Percentiles rank a stretch among this genome's conserved stretches.
These are phyloP conservation scores for Cirrhinus molitorella DNA, from an alignment of 2,797 vertebrate species.

Conservation along the genomic window DNA sequence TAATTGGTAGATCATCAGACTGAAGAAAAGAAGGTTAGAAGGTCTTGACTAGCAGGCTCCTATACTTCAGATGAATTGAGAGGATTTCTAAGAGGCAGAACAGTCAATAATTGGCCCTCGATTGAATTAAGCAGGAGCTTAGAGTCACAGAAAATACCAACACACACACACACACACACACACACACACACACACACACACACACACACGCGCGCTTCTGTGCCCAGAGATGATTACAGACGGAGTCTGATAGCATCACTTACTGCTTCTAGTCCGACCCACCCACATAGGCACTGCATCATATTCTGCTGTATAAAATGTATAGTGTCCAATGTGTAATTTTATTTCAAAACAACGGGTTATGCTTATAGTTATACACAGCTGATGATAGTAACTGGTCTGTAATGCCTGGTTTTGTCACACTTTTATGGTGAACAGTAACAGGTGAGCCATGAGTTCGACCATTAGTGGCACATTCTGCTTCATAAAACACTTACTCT, in stretches of 20 bases:
- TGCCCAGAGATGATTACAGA: constrained; percentile 49
- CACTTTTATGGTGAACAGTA: background rate
- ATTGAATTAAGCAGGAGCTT: constrained; percentile 78
- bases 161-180: constrained; percentile 42
- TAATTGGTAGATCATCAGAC: constrained; percentile 48
- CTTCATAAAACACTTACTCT: background rate
- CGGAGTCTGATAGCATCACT: constrained; percentile 41
- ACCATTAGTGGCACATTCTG: background rate
- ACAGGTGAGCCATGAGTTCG: background rate
- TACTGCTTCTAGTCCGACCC: constrained; percentile 35
- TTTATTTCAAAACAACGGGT: background rate
- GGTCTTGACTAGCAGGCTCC: constrained; percentile 51
- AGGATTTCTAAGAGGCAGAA: constrained; percentile 69
- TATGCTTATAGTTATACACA: background rate
- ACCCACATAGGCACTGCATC: constrained; percentile 1
- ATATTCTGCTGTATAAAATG: background rate
- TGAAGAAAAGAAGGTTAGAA: constrained; percentile 53
- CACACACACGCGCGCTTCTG: constrained; percentile 31
- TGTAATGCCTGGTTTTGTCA: background rate
- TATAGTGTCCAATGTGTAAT: background rate
- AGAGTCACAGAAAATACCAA: constrained; percentile 54
- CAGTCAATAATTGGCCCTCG: constrained; percentile 76
- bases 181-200: constrained; percentile 41
- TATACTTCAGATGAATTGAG: constrained; percentile 63
- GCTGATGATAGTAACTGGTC: background rate